Evolutionary conservation across 2,888 invertebrate species (phyloP).

Genomic region (Periphyllus acericola): DNA sequence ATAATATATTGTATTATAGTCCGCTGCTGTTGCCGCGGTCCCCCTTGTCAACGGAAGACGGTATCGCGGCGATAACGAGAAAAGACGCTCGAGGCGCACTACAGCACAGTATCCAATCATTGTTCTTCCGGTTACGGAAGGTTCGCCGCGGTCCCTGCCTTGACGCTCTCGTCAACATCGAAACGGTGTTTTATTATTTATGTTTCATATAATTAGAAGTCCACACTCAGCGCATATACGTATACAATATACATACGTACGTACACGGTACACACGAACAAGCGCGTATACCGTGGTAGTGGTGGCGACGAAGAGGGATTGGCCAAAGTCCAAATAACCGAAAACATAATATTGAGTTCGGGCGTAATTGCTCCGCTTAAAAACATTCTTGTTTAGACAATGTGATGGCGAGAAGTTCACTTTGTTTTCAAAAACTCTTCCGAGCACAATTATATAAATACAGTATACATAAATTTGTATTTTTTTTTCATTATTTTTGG

Average conservation of each 20-base stretch:
- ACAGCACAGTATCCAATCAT: neutral
- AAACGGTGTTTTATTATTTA: conserved; percentile 17
- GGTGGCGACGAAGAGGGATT: neutral
- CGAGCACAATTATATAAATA: neutral
- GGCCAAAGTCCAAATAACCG: conserved; percentile 2
- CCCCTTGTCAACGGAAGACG: neutral
- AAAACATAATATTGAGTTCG: neutral
- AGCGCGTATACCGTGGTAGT: neutral
- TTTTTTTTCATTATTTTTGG: neutral
- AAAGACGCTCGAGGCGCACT: neutral
- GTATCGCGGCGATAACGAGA: conserved; percentile 26
- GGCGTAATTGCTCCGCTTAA: conserved; percentile 12
- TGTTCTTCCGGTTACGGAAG: conserved; percentile 36
- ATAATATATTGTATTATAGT: neutral
- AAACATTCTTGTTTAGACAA: conserved; percentile 24
- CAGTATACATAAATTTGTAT: neutral
- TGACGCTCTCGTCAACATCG: neutral
- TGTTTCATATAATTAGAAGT: conserved; percentile 47
- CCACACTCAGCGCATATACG: neutral
- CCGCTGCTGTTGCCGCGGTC: neutral
- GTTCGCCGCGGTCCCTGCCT: neutral
- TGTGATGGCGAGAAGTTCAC: neutral
- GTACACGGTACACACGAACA: neutral
- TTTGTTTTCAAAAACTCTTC: neutral
- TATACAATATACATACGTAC: too few relatives aligned